A percentile compares a stretch with the other conserved stretches of the same genome.
Conservation (phyloP, 2,888 invertebrate species). For the Chaitophorus viminalis region DNA sequence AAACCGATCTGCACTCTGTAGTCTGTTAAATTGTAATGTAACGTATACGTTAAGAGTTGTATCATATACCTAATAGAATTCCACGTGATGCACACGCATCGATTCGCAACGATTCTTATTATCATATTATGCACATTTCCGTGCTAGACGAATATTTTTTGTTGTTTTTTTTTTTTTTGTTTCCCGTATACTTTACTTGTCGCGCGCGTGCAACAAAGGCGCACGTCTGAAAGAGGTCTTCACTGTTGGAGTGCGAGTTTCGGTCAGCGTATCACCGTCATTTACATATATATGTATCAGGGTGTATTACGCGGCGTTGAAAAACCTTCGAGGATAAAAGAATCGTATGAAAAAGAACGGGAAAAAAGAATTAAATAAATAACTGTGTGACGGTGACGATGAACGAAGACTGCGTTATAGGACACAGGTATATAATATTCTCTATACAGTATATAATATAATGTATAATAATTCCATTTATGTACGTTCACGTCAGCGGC, state of each 20-base stretch:
- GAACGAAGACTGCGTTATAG: conserved; percentile 33
- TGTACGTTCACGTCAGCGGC: conserved; percentile 16
- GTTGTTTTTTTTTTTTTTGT: neutral
- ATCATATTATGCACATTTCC: neutral
- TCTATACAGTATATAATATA: no score
- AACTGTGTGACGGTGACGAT: neutral
- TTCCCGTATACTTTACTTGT: neutral
- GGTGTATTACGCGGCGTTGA: neutral
- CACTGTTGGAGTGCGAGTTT: neutral
- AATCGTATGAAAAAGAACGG: neutral
- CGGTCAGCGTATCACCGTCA: neutral
- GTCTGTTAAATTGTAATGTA: no score
- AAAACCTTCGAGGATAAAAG: neutral
- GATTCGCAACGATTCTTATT: neutral
- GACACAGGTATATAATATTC: no score
- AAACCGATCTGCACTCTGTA: no score
- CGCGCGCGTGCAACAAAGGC: neutral
- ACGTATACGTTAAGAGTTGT: no score
- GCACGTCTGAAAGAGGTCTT: neutral
- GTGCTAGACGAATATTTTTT: neutral
- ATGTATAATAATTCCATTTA: conserved; percentile 45
- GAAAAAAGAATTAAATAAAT: neutral
- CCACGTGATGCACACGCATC: neutral
- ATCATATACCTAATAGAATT: neutral
- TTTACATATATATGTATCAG: neutral